Evolutionary conservation across 2,113 vertebrate species (phyloP).

Genomic region (Haplochromis vanheusdeni): DNA sequence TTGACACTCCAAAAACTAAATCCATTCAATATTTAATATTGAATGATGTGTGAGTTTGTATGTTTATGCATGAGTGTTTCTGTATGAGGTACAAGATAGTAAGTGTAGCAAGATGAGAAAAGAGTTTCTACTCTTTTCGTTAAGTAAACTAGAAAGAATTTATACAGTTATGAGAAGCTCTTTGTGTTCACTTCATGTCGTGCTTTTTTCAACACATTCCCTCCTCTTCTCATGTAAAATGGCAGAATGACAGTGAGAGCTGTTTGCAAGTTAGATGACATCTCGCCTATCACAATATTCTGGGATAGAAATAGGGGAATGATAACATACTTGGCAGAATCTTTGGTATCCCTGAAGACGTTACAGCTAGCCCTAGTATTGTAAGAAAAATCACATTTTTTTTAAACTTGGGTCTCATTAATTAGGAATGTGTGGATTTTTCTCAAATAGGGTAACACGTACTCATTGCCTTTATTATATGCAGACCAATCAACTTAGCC

Average conservation of each 20-base stretch:
- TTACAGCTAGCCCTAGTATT: not conserved
- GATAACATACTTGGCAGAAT: not conserved
- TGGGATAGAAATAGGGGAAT: not conserved
- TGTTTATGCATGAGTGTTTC: not conserved
- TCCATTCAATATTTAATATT: conserved; percentile 39
- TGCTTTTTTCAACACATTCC: not conserved
- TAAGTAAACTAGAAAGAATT: not conserved
- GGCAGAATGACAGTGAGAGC: conserved; percentile 17
- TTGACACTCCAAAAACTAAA: conserved; percentile 29
- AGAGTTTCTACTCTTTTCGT: not conserved
- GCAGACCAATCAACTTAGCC: not conserved
- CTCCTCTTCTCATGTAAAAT: not conserved
- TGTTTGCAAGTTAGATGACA: conserved; percentile 6
- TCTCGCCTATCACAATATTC: not conserved
- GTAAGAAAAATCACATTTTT: not conserved
- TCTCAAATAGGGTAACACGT: not conserved
- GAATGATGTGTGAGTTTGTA: not conserved
- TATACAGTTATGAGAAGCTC: conserved; percentile 2
- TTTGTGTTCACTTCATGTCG: not conserved
- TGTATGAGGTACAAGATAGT: not conserved
- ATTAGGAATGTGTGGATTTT: not conserved
- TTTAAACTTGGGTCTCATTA: not conserved
- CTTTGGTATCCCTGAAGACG: not conserved
- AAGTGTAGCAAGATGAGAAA: not conserved
- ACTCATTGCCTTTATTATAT: not conserved